Percentiles rank a stretch among this genome's conserved stretches.
Conservation (phyloP, 53 echinoderm and acorn worm genomes). For the Antedon mediterranea region DNA sequence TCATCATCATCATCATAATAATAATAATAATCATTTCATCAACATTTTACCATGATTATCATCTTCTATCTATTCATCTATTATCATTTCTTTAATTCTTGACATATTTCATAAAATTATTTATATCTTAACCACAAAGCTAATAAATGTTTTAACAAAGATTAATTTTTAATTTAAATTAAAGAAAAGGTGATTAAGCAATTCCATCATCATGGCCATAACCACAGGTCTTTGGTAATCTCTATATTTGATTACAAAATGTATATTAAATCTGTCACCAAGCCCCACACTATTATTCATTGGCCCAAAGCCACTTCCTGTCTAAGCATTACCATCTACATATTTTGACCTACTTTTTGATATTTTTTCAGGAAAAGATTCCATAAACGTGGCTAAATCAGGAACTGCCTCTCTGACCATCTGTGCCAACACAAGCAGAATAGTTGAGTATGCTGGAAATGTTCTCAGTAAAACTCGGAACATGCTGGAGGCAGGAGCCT, state of each 20-base stretch:
- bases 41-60: no score
- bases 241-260: neutral
- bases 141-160: no score
- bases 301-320: neutral
- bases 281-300: neutral
- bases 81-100: no score
- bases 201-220: no score
- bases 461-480: constrained; percentile 25
- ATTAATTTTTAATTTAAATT: no score
- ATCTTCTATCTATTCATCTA: no score
- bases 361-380: constrained; percentile 23
- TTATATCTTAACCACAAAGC: no score
- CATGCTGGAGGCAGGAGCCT: constrained; percentile 62
- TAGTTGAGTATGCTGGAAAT: constrained; percentile 16
- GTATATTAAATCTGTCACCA: neutral
- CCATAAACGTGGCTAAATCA: constrained; percentile 2
- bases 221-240: neutral
- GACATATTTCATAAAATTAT: no score
- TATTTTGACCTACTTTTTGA: neutral
- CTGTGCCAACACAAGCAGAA: constrained; percentile 34
- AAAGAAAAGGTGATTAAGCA: no score
- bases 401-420: constrained; percentile 33
- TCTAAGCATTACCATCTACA: neutral
- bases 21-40: no score
- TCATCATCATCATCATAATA: no score